phyloP scores from a whole-genome alignment of 2,113 vertebrate genomes.

The Daboia siamensis region DNA sequence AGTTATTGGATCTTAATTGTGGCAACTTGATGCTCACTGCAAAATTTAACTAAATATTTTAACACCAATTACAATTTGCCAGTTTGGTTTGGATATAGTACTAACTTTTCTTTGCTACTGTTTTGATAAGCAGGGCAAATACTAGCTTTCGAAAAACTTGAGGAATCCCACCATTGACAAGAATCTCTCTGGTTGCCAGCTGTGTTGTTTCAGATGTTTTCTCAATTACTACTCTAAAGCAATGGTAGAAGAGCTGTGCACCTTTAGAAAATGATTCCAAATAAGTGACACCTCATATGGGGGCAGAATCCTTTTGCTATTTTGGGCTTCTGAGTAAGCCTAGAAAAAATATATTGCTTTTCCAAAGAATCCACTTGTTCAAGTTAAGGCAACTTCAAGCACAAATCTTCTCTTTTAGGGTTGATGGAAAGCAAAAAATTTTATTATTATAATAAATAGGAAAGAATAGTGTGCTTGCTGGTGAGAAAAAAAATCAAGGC shows the following conservation, averaged over 20 bases:
- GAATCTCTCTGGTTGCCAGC: neutral
- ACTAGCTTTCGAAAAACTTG: neutral
- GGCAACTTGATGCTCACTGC: neutral
- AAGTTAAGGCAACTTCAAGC: neutral
- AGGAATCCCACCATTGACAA: neutral
- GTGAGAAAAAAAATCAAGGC: neutral
- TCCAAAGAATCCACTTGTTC: neutral
- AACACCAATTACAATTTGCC: conserved; percentile 3
- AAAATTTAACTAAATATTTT: conserved; percentile 25
- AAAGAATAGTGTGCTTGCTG: neutral
- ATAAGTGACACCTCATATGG: neutral
- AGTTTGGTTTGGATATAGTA: neutral
- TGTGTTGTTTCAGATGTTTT: neutral
- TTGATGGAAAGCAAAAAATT: neutral
- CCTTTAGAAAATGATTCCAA: neutral
- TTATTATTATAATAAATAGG: neutral
- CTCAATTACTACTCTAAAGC: neutral
- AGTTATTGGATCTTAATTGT: neutral
- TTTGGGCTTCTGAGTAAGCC: neutral
- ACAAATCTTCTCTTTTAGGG: neutral
- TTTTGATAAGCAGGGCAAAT: neutral
- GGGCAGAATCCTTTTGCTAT: neutral
- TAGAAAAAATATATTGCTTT: neutral
- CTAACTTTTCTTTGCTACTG: neutral
- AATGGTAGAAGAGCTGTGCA: neutral